phyloP scores from a whole-genome alignment of 2,888 invertebrate species.

The Polydesmus complanatus region DNA sequence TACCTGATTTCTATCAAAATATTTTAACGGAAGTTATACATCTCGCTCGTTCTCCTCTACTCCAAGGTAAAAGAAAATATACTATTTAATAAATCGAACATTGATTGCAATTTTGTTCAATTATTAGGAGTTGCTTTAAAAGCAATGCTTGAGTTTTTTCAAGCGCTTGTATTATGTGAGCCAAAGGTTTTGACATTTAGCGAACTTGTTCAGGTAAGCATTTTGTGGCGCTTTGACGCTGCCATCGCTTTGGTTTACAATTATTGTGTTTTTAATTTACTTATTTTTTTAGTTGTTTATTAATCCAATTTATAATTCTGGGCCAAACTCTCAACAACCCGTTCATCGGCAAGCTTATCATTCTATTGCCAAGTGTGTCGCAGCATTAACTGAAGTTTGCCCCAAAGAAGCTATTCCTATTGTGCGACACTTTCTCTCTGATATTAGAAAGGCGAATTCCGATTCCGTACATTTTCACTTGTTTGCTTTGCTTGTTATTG shows the following conservation, averaged over 20 bases:
- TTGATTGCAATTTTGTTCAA: constrained; percentile 2
- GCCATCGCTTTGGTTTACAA: neutral
- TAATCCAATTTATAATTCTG: constrained; percentile 29
- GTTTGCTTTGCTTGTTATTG: constrained; percentile 85
- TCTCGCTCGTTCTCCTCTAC: constrained; percentile 75
- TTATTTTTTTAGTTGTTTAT: constrained; percentile 28
- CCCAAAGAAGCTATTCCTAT: constrained; percentile 50
- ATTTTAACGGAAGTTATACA: constrained; percentile 73
- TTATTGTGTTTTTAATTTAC: neutral
- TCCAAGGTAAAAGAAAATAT: constrained; percentile 53
- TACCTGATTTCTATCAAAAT: constrained; percentile 48
- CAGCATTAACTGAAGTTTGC: constrained; percentile 74
- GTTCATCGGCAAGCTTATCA: constrained; percentile 59
- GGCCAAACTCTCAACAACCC: constrained; percentile 6
- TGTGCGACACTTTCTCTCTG: constrained; percentile 23
- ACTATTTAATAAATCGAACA: constrained; percentile 1
- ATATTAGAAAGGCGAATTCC: constrained; percentile 38
- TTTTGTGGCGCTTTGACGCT: neutral
- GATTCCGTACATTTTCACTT: constrained; percentile 80
- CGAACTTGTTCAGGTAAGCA: constrained; percentile 45
- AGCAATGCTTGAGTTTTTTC: constrained; percentile 82
- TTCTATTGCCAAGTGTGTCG: constrained; percentile 91
- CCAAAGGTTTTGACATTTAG: constrained; percentile 66
- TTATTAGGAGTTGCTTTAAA: constrained; percentile 66
- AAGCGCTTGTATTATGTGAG: constrained; percentile 66